These are phyloP conservation scores for Tautogolabrus adspersus DNA, from an alignment of 2,113 vertebrate species.

Conservation along the genomic window DNA sequence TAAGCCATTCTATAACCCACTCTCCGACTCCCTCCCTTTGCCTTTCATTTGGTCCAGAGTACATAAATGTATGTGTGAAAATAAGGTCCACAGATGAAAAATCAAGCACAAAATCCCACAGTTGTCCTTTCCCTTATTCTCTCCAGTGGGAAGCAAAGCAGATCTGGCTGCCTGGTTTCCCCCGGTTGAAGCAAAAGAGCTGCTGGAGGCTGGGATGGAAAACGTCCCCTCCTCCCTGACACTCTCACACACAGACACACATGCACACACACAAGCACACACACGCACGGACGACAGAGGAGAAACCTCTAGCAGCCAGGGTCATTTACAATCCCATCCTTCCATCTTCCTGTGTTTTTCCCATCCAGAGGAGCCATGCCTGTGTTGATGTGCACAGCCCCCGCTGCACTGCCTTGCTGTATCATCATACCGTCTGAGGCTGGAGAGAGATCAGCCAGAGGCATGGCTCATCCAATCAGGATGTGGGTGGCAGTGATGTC, in stretches of 20 bases:
- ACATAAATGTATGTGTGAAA: constrained; percentile 57
- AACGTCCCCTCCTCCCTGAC: constrained; percentile 73
- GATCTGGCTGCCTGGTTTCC: constrained; percentile 73
- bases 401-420: constrained; percentile 82
- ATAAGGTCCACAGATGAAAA: constrained; percentile 75
- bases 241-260: constrained; percentile 50
- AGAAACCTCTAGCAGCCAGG: constrained; percentile 58
- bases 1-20: constrained; percentile 84
- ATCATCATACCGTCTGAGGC: constrained; percentile 78
- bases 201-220: constrained; percentile 69
- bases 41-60: constrained; percentile 71
- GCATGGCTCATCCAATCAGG: constrained; percentile 79
- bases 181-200: constrained; percentile 64
- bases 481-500: constrained; percentile 82
- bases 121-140: constrained; percentile 58
- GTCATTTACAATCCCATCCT: constrained; percentile 66
- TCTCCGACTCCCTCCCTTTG: constrained; percentile 58
- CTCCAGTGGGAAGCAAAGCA: constrained; percentile 79
- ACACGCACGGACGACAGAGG: constrained; percentile 24
- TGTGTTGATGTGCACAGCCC: constrained; percentile 78
- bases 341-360: constrained; percentile 73
- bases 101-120: constrained; percentile 27
- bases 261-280: constrained; percentile 22
- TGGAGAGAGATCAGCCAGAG: constrained; percentile 70
- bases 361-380: constrained; percentile 73